Evolutionary conservation across 2,888 invertebrate genomes (phyloP).

Genomic region (Ctena decussata): DNA sequence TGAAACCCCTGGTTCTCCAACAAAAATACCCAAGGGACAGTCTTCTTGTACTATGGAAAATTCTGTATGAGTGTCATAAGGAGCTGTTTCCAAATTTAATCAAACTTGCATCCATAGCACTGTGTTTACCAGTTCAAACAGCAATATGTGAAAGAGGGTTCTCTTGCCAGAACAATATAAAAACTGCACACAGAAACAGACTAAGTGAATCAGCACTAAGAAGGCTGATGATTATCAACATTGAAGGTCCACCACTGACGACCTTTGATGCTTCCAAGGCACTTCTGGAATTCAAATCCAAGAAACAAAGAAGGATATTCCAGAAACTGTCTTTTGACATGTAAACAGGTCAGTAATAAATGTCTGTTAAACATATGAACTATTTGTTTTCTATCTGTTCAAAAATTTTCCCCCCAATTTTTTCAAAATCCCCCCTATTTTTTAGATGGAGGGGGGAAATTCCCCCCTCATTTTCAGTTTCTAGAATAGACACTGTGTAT

Average conservation of each 20-base stretch:
- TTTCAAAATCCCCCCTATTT: no score
- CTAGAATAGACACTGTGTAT: no score
- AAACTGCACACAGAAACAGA: conserved; percentile 27
- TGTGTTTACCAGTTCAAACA: conserved; percentile 45
- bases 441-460: no score
- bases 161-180: conserved; percentile 36
- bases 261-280: conserved; percentile 11
- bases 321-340: no score
- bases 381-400: no score
- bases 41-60: conserved; percentile 19
- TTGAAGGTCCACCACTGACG: conserved; percentile 29
- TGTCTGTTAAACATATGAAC: no score
- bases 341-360: no score
- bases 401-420: no score
- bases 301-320: conserved; percentile 39
- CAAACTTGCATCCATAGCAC: conserved; percentile 31
- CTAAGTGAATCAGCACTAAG: not conserved
- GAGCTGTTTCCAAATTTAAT: conserved; percentile 38
- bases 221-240: conserved; percentile 29
- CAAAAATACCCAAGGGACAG: conserved; percentile 40
- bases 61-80: conserved; percentile 16
- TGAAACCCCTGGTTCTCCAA: conserved; percentile 25
- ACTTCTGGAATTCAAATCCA: conserved; percentile 19
- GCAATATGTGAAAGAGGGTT: conserved; percentile 51
- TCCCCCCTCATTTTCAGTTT: no score